Conservation (phyloP, 1,140 invertebrate genomes). For the Sarcophaga bullata region DNA sequence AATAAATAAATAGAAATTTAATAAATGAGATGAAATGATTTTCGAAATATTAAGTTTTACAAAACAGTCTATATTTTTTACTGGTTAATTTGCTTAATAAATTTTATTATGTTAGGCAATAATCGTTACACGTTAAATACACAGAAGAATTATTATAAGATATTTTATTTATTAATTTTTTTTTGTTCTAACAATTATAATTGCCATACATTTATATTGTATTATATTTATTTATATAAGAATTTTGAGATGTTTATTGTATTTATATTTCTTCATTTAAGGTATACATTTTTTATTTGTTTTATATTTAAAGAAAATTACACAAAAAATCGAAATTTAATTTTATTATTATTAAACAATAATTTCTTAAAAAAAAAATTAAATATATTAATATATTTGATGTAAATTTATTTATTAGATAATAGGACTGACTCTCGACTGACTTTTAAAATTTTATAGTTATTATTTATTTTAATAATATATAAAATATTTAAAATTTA, state of each 20-base stretch:
- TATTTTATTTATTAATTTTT: not conserved
- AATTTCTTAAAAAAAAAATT: no score
- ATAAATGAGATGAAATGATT: not conserved
- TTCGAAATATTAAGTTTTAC: not conserved
- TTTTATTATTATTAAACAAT: not conserved
- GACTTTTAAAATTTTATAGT: no score
- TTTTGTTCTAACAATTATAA: not conserved
- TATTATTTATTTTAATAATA: no score
- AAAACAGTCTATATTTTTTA: not conserved
- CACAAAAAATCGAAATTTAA: not conserved
- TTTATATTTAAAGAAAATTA: not conserved
- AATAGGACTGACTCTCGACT: no score
- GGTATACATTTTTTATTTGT: constrained; percentile 4
- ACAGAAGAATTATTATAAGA: constrained; percentile 8
- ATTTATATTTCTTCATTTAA: constrained; percentile 1
- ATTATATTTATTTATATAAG: not conserved
- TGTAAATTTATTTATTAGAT: no score
- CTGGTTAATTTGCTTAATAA: constrained; percentile 33
- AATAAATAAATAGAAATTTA: not conserved
- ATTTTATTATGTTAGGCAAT: constrained; percentile 36
- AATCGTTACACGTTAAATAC: constrained; percentile 21
- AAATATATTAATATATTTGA: no score
- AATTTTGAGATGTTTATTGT: constrained; percentile 12
- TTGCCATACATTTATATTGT: constrained; percentile 31
- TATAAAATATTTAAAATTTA: no score